Evolutionary conservation across 2,797 vertebrate genomes (phyloP).

Genomic region (Loris lydekkerianus): DNA sequence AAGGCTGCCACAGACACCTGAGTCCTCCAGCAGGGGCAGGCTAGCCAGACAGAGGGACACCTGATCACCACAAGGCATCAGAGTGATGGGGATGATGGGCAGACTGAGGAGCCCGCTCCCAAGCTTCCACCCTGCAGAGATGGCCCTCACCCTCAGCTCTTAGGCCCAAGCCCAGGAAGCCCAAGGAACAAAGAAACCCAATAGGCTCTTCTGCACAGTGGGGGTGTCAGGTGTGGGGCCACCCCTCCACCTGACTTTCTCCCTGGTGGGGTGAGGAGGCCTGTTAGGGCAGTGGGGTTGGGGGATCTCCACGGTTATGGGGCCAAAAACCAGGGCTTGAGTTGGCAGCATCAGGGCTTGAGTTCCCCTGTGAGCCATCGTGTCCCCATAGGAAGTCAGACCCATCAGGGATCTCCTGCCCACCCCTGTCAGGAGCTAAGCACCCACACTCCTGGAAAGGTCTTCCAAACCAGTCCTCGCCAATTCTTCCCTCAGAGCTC

Average conservation of each 20-base stretch:
- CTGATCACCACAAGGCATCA: too few relatives aligned
- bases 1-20: background rate
- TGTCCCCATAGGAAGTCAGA: background rate
- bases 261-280: background rate
- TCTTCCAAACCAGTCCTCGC: background rate
- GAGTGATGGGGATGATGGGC: background rate
- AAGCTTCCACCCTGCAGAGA: background rate
- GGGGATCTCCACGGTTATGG: background rate
- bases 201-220: too few relatives aligned
- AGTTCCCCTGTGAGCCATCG: too few relatives aligned
- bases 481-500: background rate
- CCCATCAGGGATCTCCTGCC: background rate
- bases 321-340: background rate
- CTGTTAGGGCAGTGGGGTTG: background rate
- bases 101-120: background rate
- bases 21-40: background rate
- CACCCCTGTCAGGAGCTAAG: background rate
- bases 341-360: too few relatives aligned
- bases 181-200: too few relatives aligned
- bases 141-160: background rate
- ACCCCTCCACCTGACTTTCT: background rate
- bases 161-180: background rate
- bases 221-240: too few relatives aligned
- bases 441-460: fast-evolving
- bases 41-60: background rate